Percentiles rank a stretch among this genome's conserved stretches.
Conservation (phyloP, 2,113 vertebrate genomes). For the Pollimyrus isidori region DNA sequence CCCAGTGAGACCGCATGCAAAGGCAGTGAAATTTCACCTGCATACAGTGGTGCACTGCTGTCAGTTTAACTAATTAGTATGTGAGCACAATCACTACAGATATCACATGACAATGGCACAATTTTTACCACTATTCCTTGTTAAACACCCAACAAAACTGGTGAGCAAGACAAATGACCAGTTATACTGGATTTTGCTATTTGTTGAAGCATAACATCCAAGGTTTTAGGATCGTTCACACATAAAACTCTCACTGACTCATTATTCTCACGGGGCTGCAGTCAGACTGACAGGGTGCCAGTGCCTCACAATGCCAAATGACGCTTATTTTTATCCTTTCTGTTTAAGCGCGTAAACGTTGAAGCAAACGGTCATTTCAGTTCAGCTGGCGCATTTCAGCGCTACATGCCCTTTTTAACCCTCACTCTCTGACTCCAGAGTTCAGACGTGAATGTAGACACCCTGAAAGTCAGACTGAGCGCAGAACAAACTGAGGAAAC, state of each 20-base stretch:
- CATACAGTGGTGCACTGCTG: neutral
- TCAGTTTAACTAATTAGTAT: neutral
- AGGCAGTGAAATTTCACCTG: neutral
- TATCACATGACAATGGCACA: neutral
- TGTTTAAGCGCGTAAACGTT: neutral
- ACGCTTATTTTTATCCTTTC: neutral
- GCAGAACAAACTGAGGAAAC: neutral
- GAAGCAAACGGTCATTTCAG: neutral
- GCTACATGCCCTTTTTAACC: neutral
- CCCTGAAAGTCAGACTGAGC: neutral
- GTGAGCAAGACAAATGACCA: neutral
- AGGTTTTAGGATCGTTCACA: neutral
- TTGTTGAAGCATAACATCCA: constrained; percentile 11
- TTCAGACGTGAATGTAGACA: neutral
- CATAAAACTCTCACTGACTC: neutral
- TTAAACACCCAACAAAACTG: neutral
- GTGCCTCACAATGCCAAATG: neutral
- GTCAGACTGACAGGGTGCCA: neutral
- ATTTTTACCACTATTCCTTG: neutral
- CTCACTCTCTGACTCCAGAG: neutral
- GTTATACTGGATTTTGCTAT: neutral
- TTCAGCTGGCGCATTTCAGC: neutral
- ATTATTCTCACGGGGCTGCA: neutral
- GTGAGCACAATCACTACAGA: neutral
- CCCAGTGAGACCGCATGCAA: neutral